A percentile compares a stretch with the other conserved stretches of the same genome.
phyloP scores from a whole-genome alignment of 2,888 invertebrate species.

The Pseudococcus longispinus region DNA sequence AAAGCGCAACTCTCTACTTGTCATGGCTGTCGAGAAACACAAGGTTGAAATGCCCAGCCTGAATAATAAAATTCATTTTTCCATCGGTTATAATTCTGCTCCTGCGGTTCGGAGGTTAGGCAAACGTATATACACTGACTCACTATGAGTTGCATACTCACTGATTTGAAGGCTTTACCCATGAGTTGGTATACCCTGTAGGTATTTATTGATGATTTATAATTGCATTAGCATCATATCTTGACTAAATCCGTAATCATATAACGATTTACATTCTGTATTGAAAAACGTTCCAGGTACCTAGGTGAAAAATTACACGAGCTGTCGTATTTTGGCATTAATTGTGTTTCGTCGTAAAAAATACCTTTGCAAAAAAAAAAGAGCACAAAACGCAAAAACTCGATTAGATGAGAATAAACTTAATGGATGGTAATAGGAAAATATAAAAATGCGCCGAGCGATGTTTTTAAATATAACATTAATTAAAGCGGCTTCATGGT shows the following conservation, averaged over 20 bases:
- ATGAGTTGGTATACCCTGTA: no score
- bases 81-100: no score
- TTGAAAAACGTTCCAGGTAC: background rate
- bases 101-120: no score
- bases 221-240: background rate
- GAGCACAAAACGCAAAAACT: constrained; percentile 4
- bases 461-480: constrained; percentile 28
- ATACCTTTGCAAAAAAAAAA: constrained; percentile 6
- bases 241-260: background rate
- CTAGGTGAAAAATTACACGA: constrained; percentile 2
- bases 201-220: constrained; percentile 12
- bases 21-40: no score
- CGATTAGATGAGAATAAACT: constrained; percentile 28
- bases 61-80: no score
- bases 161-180: no score
- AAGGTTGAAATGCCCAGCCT: no score
- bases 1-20: no score
- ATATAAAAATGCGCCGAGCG: constrained; percentile 10
- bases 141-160: no score
- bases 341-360: constrained; percentile 7
- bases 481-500: constrained; percentile 20
- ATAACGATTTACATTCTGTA: background rate
- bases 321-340: constrained; percentile 18
- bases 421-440: constrained; percentile 30
- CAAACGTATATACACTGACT: no score